phyloP scores from a whole-genome alignment of 2,113 vertebrate species.

The Pedionomus torquatus region DNA sequence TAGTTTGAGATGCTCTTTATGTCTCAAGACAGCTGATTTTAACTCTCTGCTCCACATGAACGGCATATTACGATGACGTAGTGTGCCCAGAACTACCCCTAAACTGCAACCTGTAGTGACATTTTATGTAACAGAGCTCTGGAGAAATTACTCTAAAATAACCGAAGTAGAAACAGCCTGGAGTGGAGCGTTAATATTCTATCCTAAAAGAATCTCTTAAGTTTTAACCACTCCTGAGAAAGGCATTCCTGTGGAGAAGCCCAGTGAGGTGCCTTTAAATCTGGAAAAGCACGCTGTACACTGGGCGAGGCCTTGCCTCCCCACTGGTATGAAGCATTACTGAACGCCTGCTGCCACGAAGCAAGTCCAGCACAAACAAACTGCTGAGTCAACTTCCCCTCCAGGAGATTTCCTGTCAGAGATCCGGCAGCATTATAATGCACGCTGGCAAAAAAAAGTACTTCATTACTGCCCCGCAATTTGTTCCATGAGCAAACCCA shows the following conservation, averaged over 20 bases:
- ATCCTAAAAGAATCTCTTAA: neutral
- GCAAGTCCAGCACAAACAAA: neutral
- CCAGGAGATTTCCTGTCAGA: neutral
- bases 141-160: neutral
- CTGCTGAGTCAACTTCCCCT: constrained; percentile 49
- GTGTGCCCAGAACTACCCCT: neutral
- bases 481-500: neutral
- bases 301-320: neutral
- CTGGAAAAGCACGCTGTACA: neutral
- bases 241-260: neutral
- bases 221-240: neutral
- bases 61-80: neutral
- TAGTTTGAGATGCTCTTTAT: neutral
- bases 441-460: neutral
- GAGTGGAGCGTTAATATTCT: neutral
- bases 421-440: neutral
- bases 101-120: fast-evolving
- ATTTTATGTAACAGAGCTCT: neutral
- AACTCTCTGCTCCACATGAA: neutral
- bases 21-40: neutral
- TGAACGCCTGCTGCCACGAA: neutral
- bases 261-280: neutral
- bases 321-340: neutral
- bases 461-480: neutral
- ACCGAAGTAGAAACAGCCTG: neutral